These are phyloP conservation scores for Ornithorhynchus anatinus DNA, from an alignment of 2,113 vertebrate genomes.

Conservation along the genomic window DNA sequence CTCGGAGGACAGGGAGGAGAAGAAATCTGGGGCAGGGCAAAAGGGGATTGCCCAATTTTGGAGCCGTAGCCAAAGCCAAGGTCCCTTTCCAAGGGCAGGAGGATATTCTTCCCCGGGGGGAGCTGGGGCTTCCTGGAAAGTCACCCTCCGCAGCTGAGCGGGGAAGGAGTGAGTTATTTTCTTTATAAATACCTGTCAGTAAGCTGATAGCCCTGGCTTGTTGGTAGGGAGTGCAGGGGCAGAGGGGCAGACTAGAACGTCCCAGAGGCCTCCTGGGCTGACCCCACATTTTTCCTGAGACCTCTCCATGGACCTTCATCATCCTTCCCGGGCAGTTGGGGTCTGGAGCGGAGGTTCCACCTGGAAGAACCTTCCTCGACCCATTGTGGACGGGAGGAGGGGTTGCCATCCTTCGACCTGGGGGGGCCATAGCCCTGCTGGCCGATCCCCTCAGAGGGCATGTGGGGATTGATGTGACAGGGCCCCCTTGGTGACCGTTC, in stretches of 20 bases:
- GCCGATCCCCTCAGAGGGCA: no score
- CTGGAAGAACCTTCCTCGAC: background rate
- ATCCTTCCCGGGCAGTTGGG: background rate
- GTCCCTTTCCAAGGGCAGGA: background rate
- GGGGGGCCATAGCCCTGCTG: no score
- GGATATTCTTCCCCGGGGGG: background rate
- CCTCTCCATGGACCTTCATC: background rate
- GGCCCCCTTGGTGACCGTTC: no score
- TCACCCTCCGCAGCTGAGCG: background rate
- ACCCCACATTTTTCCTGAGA: background rate
- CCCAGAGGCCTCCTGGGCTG: background rate
- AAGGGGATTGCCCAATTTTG: no score
- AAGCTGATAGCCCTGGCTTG: background rate
- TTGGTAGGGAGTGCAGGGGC: no score
- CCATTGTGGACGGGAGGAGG: no score
- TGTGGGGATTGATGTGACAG: no score
- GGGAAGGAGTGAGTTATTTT: background rate
- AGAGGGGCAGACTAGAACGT: background rate
- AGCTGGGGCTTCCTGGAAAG: background rate
- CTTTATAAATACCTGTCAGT: background rate
- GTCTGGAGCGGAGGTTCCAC: slow-evolving; percentile 14
- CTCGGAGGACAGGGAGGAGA: no score
- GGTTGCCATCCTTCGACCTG: no score
- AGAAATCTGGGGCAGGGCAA: no score
- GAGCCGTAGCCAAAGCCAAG: no score